Conservation (phyloP, 2,888 invertebrate genomes). For the Rambutsinella grinnellia region DNA sequence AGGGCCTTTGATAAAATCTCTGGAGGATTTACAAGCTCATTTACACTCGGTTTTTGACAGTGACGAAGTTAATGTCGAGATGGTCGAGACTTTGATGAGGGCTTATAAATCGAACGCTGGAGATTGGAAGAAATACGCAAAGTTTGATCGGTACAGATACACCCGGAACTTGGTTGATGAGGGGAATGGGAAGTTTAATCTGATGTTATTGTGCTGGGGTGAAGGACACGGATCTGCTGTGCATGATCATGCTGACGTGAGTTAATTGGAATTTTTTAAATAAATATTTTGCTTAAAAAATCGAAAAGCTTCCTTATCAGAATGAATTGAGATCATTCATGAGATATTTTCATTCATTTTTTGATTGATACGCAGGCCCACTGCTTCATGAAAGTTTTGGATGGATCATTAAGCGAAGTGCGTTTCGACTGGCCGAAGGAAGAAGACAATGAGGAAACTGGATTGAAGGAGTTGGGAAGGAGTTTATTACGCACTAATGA, state of each 20-base stretch:
- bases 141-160: constrained; percentile 76
- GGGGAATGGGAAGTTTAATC: constrained; percentile 97
- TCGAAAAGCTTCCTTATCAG: too few species aligned
- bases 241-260: constrained; percentile 89
- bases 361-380: too few species aligned
- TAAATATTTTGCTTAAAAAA: too few species aligned
- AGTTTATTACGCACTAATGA: constrained; percentile 79
- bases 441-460: constrained; percentile 69
- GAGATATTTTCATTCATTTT: too few species aligned
- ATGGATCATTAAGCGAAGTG: constrained; percentile 86
- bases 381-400: constrained; percentile 96
- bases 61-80: constrained; percentile 90
- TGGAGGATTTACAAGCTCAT: constrained; percentile 71
- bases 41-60: constrained; percentile 83
- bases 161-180: constrained; percentile 95
- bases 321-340: neutral
- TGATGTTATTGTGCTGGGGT: constrained; percentile 99
- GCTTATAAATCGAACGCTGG: constrained; percentile 87
- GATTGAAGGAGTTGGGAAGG: constrained; percentile 78
- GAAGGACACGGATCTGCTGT: constrained; percentile 95
- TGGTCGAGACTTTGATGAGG: constrained; percentile 84
- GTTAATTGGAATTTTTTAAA: neutral
- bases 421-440: constrained; percentile 85
- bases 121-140: constrained; percentile 91
- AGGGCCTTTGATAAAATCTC: constrained; percentile 34